Evolutionary conservation across 2,888 invertebrate species (phyloP), one percentile per base, ranked within the genome.

Genomic region (Lamellibrachia satsuma): DNA sequence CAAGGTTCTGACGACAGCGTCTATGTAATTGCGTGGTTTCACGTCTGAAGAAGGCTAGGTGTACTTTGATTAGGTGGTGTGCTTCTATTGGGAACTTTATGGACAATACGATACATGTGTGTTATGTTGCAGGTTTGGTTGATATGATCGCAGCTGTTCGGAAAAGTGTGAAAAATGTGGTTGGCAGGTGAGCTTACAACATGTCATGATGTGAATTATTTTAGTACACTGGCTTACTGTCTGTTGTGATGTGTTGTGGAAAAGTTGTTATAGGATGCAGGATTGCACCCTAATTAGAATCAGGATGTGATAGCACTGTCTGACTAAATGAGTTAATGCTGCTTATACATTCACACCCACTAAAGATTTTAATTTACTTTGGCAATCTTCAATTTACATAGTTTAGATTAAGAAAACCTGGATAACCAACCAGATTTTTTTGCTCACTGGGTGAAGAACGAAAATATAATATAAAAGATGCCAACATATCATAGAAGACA

Each of bases 161-260:
- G 57, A 60, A 57, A 90, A 91, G 91, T 15, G 92, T 92, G 0
- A 92, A 90, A 51, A 11, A 52, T 39, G 52, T 60, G 8, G 11
- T 92, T 39, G 92, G 52, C 22, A 39, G 90, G 93, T 93, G 90
- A 52, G 92, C 52, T 9, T 39, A 51, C 7, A 22, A 22, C 7
- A 90, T 39, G 8, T 51, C 51, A 27, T 51, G 3, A 8, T 27
- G 9, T 90, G 90, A 15, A 90, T 39, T 90, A 7, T 90, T 15
- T 91, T 15, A 75, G n/a, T 75, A 60, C 75, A 75, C 75, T 75
- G 75, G 75, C 75, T 75, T 22, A 15, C 22, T 75, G 22, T 11
- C 22, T 75, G 22, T 15, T 75, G 55, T 55, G 60, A 2, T 15
- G 8, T 4, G 8, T 15, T 4, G 8, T 15, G 75, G 75, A 75